phyloP scores from a whole-genome alignment of 2,797 vertebrate species.

The Diplodus puntazzo region DNA sequence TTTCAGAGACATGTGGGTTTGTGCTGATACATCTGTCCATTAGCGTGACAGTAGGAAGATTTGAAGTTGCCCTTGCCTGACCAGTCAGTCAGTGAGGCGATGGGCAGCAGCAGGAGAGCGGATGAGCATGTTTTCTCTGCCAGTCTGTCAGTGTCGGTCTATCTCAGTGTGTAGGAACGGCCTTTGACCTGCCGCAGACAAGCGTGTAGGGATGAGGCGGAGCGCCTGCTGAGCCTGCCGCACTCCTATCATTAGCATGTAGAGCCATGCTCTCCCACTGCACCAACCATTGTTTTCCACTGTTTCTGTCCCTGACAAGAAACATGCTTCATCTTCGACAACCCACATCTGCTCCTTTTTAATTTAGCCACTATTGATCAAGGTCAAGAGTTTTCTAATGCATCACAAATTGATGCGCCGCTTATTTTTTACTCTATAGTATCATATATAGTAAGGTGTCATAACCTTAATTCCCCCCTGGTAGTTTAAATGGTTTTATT shows the following conservation, averaged over 20 bases:
- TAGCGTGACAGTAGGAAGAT: neutral
- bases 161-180: conserved; percentile 66
- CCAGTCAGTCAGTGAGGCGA: conserved; percentile 11
- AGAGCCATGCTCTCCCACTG: conserved; percentile 75
- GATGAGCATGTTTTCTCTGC: conserved; percentile 58
- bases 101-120: conserved; percentile 34
- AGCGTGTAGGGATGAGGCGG: conserved; percentile 60
- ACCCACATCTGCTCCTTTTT: conserved; percentile 23
- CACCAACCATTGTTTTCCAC: conserved; percentile 70
- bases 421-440: neutral
- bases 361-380: conserved; percentile 25
- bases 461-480: conserved; percentile 3
- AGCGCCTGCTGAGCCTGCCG: conserved; percentile 70
- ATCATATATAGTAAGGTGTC: neutral
- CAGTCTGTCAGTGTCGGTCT: conserved; percentile 62
- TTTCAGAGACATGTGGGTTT: conserved; percentile 1
- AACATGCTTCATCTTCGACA: conserved; percentile 39
- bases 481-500: conserved; percentile 18
- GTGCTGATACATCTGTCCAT: neutral
- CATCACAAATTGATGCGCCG: conserved; percentile 10
- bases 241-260: conserved; percentile 82
- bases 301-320: conserved; percentile 64
- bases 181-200: conserved; percentile 78
- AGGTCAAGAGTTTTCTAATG: conserved; percentile 23
- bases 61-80: conserved; percentile 21